Conservation (phyloP, 2,113 vertebrate genomes). For the Dryoscopus gambensis region DNA sequence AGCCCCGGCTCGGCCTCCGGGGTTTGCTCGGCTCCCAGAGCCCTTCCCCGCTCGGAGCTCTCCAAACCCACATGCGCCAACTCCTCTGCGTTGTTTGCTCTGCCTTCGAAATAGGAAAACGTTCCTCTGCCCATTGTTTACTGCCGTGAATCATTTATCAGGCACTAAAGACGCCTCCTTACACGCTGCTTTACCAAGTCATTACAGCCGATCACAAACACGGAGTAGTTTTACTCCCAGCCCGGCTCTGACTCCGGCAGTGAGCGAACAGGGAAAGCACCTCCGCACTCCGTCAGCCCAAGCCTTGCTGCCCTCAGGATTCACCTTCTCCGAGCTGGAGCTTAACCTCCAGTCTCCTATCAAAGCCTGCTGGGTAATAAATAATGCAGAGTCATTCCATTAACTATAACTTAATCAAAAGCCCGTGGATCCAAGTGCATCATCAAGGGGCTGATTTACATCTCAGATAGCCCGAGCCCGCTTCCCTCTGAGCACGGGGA, state of each 20-base stretch:
- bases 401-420: conserved; percentile 51
- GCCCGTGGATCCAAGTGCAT: neutral
- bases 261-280: neutral
- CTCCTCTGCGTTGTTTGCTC: rapidly evolving
- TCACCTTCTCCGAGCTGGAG: conserved; percentile 4
- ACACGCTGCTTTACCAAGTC: neutral
- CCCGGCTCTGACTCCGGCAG: neutral
- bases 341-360: conserved; percentile 13
- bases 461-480: neutral
- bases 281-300: neutral
- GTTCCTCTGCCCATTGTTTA: neutral
- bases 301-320: neutral
- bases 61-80: rapidly evolving
- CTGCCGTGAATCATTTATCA: neutral
- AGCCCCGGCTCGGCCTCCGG: neutral
- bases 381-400: conserved; percentile 55
- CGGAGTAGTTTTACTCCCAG: neutral
- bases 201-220: neutral
- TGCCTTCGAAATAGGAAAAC: neutral
- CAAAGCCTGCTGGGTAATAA: conserved; percentile 34
- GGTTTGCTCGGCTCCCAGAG: neutral
- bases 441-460: conserved; percentile 20
- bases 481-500: neutral
- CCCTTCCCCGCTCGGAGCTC: neutral
- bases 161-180: neutral